These are phyloP conservation scores for Drosophila diplacantha DNA, from an alignment of 2,888 invertebrate genomes.

Conservation along the genomic window DNA sequence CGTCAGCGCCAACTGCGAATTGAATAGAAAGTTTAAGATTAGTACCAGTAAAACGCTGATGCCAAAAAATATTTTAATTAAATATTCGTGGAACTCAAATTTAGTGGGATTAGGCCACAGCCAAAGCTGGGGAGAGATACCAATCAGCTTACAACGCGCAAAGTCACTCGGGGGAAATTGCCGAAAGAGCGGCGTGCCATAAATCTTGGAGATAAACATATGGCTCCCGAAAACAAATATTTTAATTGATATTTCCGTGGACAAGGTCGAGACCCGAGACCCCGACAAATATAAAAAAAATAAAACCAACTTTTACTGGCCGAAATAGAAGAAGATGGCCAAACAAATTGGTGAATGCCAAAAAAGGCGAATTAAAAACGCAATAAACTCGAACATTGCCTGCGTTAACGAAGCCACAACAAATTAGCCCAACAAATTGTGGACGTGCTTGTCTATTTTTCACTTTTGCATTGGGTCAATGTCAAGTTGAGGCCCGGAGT, in stretches of 20 bases:
- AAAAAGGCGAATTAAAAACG: conserved; percentile 55
- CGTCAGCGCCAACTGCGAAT: conserved; percentile 70
- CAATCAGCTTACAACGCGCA: conserved; percentile 21
- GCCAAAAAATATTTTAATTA: conserved; percentile 33
- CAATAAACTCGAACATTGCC: conserved; percentile 45
- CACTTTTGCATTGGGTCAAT: conserved; percentile 64
- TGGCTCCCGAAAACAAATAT: conserved; percentile 28
- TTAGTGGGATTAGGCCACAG: conserved; percentile 16
- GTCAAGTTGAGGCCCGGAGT: conserved; percentile 55
- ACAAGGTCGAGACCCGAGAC: conserved; percentile 59
- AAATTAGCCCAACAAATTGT: conserved; percentile 46
- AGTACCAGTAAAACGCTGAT: conserved; percentile 4
- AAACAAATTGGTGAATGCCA: conserved; percentile 57
- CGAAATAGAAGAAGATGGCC: conserved; percentile 41
- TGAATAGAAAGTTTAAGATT: conserved; percentile 26
- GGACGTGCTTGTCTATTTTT: conserved; percentile 49
- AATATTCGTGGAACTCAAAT: conserved; percentile 28
- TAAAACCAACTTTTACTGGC: conserved; percentile 47
- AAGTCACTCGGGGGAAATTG: conserved; percentile 13
- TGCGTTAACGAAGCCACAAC: conserved; percentile 26
- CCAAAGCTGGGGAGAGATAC: conserved; percentile 1
- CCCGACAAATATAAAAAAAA: conserved; percentile 30
- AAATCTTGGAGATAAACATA: conserved; percentile 31
- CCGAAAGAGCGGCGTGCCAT: conserved; percentile 1
- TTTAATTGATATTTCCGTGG: conserved; percentile 45